Evolutionary conservation across 2,888 invertebrate species (phyloP).

Genomic region (Schizotus pectinicornis): DNA sequence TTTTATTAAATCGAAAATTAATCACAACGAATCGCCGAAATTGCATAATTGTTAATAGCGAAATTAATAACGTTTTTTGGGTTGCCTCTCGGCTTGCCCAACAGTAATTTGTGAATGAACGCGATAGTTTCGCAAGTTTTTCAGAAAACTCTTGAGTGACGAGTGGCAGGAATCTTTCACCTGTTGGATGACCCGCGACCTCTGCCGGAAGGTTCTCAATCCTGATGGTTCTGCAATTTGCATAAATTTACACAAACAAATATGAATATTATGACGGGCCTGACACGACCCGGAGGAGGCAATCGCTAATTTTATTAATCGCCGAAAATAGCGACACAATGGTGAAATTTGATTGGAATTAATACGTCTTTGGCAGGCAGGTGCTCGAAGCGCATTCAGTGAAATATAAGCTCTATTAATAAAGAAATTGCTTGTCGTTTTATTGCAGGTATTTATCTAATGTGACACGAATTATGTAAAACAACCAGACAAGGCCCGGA

Average conservation of each 20-base stretch:
- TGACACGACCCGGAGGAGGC: slow-evolving; percentile 10
- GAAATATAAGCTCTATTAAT: slow-evolving; percentile 3
- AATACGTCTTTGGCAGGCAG: neutral
- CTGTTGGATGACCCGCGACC: slow-evolving; percentile 23
- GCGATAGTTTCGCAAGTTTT: slow-evolving; percentile 17
- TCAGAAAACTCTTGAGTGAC: slow-evolving; percentile 5
- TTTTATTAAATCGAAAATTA: slow-evolving; percentile 8
- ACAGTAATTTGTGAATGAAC: neutral
- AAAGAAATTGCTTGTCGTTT: neutral
- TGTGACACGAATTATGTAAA: slow-evolving; percentile 17
- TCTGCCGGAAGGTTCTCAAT: slow-evolving; percentile 23
- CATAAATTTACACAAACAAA: slow-evolving; percentile 28
- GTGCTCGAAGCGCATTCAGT: neutral
- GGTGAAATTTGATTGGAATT: slow-evolving; percentile 5
- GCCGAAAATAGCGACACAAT: neutral
- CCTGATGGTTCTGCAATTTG: slow-evolving; percentile 14
- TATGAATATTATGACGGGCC: slow-evolving; percentile 19
- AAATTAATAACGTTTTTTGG: slow-evolving; percentile 9
- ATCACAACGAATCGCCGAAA: slow-evolving; percentile 8
- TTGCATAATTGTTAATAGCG: slow-evolving; percentile 12
- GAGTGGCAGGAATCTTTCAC: slow-evolving; percentile 27
- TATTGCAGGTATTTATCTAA: slow-evolving; percentile 8
- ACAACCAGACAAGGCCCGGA: neutral
- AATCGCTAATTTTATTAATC: slow-evolving; percentile 18
- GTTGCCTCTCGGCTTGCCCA: neutral